Evolutionary conservation across 1,140 invertebrate species (phyloP).

Genomic region (Pseudomyrmex dendroicus): DNA sequence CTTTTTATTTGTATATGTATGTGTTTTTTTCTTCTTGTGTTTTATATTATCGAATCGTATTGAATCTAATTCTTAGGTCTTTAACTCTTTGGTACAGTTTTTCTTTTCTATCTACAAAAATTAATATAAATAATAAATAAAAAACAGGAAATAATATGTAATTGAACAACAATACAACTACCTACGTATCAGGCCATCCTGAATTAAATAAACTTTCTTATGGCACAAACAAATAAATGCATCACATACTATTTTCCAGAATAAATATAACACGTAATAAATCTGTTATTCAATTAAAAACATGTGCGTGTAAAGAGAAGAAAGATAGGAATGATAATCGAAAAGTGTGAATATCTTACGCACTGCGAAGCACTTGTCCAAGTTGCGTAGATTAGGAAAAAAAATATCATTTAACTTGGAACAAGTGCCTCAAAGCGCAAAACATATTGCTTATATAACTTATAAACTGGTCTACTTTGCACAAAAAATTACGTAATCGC

Average conservation of each 20-base stretch:
- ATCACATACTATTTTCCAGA: slow-evolving; percentile 6
- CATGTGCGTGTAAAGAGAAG: slow-evolving; percentile 22
- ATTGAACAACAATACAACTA: slow-evolving; percentile 2
- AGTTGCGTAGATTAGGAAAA: too few relatives aligned
- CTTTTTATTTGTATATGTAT: too few relatives aligned
- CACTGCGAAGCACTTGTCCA: background rate
- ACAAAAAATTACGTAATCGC: background rate
- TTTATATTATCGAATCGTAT: background rate
- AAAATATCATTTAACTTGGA: background rate
- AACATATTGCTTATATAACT: slow-evolving; percentile 15
- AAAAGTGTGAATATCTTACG: slow-evolving; percentile 11
- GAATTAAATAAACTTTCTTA: background rate
- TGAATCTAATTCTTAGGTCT: slow-evolving; percentile 15
- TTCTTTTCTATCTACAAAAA: slow-evolving; percentile 1
- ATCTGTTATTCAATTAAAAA: slow-evolving; percentile 45
- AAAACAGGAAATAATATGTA: background rate
- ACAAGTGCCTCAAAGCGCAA: background rate
- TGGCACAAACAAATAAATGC: background rate
- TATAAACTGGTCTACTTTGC: background rate
- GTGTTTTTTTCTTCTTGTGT: slow-evolving; percentile 10
- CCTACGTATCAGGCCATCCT: background rate
- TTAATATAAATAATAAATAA: slow-evolving; percentile 27
- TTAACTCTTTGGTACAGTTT: slow-evolving; percentile 1
- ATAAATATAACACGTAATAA: slow-evolving; percentile 51
- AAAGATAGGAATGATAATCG: slow-evolving; percentile 6